Conservation (phyloP, 30 jellyfish, hydroid and myxozoan species). For the Mastigias papua region DNA sequence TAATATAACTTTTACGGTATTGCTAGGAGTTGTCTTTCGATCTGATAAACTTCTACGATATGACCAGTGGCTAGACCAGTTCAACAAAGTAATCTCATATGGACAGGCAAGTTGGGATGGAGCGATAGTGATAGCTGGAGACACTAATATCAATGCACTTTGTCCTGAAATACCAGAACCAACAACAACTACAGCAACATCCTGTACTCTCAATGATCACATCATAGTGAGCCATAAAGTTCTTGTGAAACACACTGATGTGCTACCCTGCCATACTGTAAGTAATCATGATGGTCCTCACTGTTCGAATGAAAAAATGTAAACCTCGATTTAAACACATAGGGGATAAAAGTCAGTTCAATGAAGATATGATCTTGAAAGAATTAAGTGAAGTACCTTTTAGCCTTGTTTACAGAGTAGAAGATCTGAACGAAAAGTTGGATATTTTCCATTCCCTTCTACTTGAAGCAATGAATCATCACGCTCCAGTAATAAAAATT, state of each 20-base stretch:
- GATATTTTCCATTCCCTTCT: conserved; percentile 38
- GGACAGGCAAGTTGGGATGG: conserved; percentile 27
- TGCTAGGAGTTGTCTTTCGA: conserved; percentile 26
- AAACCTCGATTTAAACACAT: conserved; percentile 20
- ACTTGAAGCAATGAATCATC: conserved; percentile 25
- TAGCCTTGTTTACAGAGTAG: conserved; percentile 5
- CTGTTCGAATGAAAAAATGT: conserved; percentile 19
- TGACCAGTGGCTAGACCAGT: not conserved
- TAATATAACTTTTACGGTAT: too few species aligned
- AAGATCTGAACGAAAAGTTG: conserved; percentile 48
- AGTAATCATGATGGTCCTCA: conserved; percentile 58
- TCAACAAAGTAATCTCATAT: conserved; percentile 14
- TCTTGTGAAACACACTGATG: conserved; percentile 11
- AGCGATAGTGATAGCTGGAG: conserved; percentile 19
- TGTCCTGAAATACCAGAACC: conserved; percentile 12
- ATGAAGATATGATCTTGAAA: not conserved
- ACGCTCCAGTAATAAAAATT: conserved; percentile 41
- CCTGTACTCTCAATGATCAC: conserved; percentile 6
- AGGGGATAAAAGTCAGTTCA: not conserved
- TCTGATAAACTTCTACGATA: conserved; percentile 9
- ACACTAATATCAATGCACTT: conserved; percentile 5
- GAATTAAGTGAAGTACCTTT: conserved; percentile 8
- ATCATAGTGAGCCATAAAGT: conserved; percentile 16
- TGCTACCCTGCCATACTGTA: conserved; percentile 18
- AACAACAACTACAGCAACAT: conserved; percentile 1